Conservation (phyloP, 92 coral and sea anemone genomes). For the Paragorgia papillata region DNA sequence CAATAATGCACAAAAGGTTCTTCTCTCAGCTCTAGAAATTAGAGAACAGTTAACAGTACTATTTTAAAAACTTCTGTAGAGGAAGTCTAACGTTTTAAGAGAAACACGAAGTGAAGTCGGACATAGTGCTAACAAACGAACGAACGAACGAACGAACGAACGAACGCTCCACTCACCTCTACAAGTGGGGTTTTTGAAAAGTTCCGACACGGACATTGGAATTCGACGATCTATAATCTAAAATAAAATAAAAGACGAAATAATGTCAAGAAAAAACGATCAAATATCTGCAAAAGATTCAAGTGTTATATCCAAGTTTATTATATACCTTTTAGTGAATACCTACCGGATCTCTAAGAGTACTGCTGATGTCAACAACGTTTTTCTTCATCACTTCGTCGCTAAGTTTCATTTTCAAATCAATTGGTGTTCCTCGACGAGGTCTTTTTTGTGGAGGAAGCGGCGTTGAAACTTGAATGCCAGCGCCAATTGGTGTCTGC, state of each 20-base stretch:
- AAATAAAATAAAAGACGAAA: background rate
- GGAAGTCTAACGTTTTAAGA: too few relatives aligned
- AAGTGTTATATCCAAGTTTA: too few relatives aligned
- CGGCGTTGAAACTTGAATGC: background rate
- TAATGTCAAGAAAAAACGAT: too few relatives aligned
- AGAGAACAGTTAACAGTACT: background rate
- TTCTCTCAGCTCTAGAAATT: conserved; percentile 1
- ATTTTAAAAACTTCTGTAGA: too few relatives aligned
- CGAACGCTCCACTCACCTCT: background rate
- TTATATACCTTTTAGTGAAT: too few relatives aligned
- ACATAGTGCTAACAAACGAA: too few relatives aligned
- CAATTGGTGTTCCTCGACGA: background rate
- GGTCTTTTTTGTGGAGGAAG: background rate
- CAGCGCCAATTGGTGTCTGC: background rate
- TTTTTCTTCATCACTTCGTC: background rate
- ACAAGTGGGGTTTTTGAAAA: conserved; percentile 1
- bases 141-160: too few relatives aligned
- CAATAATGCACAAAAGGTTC: background rate
- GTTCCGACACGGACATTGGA: background rate
- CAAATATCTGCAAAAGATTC: too few relatives aligned
- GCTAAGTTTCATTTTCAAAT: background rate
- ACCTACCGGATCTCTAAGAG: background rate
- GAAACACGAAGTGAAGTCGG: background rate
- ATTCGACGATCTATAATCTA: background rate
- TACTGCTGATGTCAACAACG: background rate